Evolutionary conservation across 2,888 invertebrate species (phyloP).

Genomic region (Drosophila bunnanda): DNA sequence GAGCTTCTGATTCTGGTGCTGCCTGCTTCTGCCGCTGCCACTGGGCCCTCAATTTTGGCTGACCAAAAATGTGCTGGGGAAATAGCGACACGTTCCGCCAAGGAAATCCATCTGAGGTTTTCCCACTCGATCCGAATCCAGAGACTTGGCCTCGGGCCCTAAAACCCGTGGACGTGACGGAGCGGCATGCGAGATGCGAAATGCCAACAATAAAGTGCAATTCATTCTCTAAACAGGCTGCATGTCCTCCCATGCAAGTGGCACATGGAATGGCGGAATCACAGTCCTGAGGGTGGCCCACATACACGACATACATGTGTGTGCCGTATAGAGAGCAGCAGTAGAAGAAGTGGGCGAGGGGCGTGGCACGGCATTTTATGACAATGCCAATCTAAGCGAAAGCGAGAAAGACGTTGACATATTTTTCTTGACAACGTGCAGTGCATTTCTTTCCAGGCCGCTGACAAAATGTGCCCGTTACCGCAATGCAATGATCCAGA

Average conservation of each 20-base stretch:
- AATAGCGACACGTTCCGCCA: constrained; percentile 66
- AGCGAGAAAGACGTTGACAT: constrained; percentile 69
- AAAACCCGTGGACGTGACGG: constrained; percentile 62
- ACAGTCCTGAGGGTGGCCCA: constrained; percentile 49
- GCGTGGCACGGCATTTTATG: constrained; percentile 64
- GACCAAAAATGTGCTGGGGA: constrained; percentile 53
- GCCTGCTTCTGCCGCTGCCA: not conserved
- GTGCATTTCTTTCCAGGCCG: constrained; percentile 55
- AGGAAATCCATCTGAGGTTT: constrained; percentile 51
- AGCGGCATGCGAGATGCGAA: constrained; percentile 65
- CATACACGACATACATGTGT: not conserved
- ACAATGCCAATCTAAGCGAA: constrained; percentile 77
- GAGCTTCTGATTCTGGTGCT: constrained; percentile 13
- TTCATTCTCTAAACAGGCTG: constrained; percentile 72
- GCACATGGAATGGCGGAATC: constrained; percentile 53
- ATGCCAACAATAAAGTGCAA: constrained; percentile 76
- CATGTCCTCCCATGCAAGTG: constrained; percentile 52
- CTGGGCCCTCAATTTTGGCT: constrained; percentile 30
- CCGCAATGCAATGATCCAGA: constrained; percentile 72
- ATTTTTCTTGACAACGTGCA: constrained; percentile 71
- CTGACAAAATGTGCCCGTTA: constrained; percentile 77
- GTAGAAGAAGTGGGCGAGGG: not conserved
- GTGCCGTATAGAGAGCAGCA: not conserved
- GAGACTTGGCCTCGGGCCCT: constrained; percentile 57
- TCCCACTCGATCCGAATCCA: constrained; percentile 42